Conservation (phyloP, 2,797 vertebrate species). For the Danionella dracula region DNA sequence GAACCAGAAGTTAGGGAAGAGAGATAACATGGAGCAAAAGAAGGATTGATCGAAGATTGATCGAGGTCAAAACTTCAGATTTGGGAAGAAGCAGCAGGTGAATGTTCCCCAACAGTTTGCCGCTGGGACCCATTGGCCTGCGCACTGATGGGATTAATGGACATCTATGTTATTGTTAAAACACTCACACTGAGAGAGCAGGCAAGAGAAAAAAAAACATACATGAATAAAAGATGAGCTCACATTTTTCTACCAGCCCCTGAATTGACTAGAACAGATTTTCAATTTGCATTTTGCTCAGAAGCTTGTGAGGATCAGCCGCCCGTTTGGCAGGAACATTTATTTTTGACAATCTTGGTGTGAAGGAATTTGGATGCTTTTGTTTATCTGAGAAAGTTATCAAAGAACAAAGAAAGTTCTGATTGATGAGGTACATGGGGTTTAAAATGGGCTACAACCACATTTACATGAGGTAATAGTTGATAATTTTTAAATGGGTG, state of each 20-base stretch:
- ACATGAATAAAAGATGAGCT: constrained; percentile 68
- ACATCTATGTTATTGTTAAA: constrained; percentile 35
- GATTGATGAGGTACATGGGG: too few relatives aligned
- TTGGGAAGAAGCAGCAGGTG: background rate
- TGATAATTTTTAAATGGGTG: too few relatives aligned
- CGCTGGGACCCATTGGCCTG: constrained; percentile 36
- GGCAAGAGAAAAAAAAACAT: constrained; percentile 24
- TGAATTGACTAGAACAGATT: constrained; percentile 58
- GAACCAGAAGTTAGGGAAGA: background rate
- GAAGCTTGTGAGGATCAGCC: constrained; percentile 42
- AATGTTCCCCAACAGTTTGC: constrained; percentile 42
- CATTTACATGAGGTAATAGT: too few relatives aligned
- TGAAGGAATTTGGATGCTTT: constrained; percentile 16
- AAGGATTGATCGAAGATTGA: background rate
- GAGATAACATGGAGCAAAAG: background rate
- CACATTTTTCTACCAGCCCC: constrained; percentile 53
- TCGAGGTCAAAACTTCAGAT: background rate
- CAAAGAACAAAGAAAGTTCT: too few relatives aligned
- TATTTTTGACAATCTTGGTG: constrained; percentile 38
- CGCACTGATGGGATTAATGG: constrained; percentile 48
- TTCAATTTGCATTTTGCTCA: constrained; percentile 63
- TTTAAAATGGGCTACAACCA: too few relatives aligned
- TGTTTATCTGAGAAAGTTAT: constrained; percentile 1
- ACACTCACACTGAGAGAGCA: constrained; percentile 43
- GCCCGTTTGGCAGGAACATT: constrained; percentile 47